Base-by-base conservation (phyloP, 2,888 invertebrate genomes). In the Drosophila subquinaria region DNA sequence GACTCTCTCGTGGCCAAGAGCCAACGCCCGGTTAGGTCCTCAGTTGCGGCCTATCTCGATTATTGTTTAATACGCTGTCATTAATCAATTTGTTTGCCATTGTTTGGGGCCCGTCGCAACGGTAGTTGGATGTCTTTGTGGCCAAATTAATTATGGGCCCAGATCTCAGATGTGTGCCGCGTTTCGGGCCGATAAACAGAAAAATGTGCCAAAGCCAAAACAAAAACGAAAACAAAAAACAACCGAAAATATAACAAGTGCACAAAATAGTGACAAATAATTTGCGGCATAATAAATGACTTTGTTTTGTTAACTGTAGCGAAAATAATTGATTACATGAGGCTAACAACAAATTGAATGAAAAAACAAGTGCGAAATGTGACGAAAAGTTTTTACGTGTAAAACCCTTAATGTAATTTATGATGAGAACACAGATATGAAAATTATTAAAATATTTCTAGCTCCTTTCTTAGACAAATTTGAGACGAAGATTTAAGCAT, bases 21-120 rank as follows among this genome's bases (percentile, higher is more conserved):
- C 56, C 20, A 20, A 2, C 64, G 53, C 35, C 64, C 69, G 59
- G 57, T 62, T 33, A 67, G 76, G 67, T 73, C 56, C 70, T 56
- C 47, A 57, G 67, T 56, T 67, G 65, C 55, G 75, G 87, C 81
- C 84, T 89, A 86, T 86, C 89, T 83, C 89, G 86, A 89, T 86
- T 86, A 89, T 86, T 87, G 89, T 89, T 86, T 89, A 89, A 86
- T 86, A 76, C 78, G 88, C 73, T 78, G 82, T 84, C 86, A 86
- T 86, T 86, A 89, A 86, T 86, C 89, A 86, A 86, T 86, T 86
- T 87, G 86, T 80, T 86, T 74, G 84, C 60, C 87, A 81, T 89
- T 87, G 87, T 89, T 83, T 81, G 82, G 53, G 50, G 40, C 55
- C 67, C 56, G 60, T 27, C 27, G 27, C 27, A 27, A 73, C 73